Conservation (phyloP, 2,797 vertebrate genomes). For the Micropoecilia bifurca region DNA sequence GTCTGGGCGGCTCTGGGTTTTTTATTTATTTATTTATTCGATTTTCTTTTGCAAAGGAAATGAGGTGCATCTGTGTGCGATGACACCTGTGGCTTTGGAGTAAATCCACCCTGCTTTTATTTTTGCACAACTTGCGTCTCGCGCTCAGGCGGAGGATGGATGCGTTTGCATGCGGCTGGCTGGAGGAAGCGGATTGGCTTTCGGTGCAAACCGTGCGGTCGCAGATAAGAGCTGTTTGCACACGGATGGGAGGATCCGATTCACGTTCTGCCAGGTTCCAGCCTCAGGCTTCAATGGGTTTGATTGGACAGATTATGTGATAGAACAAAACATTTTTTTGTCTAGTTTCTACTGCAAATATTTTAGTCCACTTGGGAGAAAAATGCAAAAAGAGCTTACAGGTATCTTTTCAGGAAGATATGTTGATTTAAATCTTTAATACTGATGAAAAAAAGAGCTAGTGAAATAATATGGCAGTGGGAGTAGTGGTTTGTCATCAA, state of each 20-base stretch:
- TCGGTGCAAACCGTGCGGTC: conserved; percentile 30
- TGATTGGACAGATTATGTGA: background rate
- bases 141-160: conserved; percentile 16
- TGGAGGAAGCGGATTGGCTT: conserved; percentile 52
- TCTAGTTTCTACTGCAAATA: background rate
- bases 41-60: conserved; percentile 62
- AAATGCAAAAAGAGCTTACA: background rate
- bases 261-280: background rate
- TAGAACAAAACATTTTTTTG: background rate
- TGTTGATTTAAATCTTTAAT: too few relatives aligned
- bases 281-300: background rate
- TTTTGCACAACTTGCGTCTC: conserved; percentile 59
- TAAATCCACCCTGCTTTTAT: conserved; percentile 45
- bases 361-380: too few relatives aligned
- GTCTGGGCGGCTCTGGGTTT: background rate
- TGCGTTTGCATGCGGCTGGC: conserved; percentile 55
- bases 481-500: too few relatives aligned
- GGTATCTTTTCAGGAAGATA: background rate
- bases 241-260: conserved; percentile 20
- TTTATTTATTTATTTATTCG: too few relatives aligned
- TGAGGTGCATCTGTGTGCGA: conserved; percentile 43
- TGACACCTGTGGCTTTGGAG: conserved; percentile 69
- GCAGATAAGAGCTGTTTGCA: conserved; percentile 52
- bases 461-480: too few relatives aligned
- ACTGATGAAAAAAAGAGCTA: too few relatives aligned